These are phyloP conservation scores for Holacanthella duospinosa DNA, from an alignment of 2,888 invertebrate genomes.

Conservation along the genomic window DNA sequence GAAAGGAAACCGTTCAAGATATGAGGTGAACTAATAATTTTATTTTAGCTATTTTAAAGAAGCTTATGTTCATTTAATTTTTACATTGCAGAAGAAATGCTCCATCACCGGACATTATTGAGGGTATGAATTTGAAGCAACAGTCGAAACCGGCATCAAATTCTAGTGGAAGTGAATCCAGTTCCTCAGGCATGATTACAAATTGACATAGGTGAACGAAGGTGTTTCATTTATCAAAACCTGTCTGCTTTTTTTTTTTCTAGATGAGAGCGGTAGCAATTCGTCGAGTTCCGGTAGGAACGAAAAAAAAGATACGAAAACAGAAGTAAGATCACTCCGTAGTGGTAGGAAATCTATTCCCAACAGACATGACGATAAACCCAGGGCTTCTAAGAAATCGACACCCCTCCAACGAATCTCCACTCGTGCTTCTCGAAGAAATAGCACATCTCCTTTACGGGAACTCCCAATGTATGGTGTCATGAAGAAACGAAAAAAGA, in stretches of 20 bases:
- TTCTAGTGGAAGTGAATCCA: not conserved
- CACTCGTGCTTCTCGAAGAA: constrained; percentile 30
- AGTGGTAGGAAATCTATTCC: not conserved
- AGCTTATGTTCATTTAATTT: too few species aligned
- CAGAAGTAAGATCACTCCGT: not conserved
- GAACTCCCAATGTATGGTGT: constrained; percentile 37
- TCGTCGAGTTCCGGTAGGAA: constrained; percentile 1
- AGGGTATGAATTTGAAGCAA: constrained; percentile 24
- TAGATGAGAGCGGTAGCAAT: not conserved
- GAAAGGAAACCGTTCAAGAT: not conserved
- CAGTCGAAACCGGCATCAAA: not conserved
- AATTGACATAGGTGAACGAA: too few species aligned
- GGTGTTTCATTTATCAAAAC: not conserved
- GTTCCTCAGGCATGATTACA: not conserved
- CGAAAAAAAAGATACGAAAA: not conserved
- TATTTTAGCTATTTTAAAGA: too few species aligned
- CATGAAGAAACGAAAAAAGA: constrained; percentile 14
- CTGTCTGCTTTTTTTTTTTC: not conserved
- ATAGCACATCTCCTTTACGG: constrained; percentile 31
- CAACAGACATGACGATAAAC: not conserved
- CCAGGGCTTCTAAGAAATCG: not conserved
- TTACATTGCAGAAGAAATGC: constrained; percentile 27
- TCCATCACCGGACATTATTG: constrained; percentile 37
- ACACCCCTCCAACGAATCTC: constrained; percentile 7
- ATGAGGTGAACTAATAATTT: too few species aligned